These are phyloP conservation scores for Dysmachus trigonus DNA, from an alignment of 2,888 invertebrate genomes.

Conservation along the genomic window DNA sequence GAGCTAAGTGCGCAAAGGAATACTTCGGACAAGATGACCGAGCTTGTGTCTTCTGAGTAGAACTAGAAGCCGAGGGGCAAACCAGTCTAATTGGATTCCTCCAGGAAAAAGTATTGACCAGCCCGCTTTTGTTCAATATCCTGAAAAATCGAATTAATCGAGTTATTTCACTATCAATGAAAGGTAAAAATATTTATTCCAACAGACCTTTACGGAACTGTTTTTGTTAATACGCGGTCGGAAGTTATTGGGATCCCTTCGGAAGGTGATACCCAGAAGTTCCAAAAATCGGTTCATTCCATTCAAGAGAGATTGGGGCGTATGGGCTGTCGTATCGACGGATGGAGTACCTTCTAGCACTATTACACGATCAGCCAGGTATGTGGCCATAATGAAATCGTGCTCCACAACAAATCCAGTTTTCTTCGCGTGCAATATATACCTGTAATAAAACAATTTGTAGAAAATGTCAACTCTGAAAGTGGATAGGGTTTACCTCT, in stretches of 20 bases:
- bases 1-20: neutral
- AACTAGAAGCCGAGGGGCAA: neutral
- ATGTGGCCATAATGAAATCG: conserved; percentile 99
- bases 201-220: conserved; percentile 87
- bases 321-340: conserved; percentile 85
- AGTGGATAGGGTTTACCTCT: conserved; percentile 71
- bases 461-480: neutral
- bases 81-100: conserved; percentile 69
- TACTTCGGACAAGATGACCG: neutral
- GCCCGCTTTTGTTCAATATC: conserved; percentile 97
- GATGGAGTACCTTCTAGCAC: conserved; percentile 97
- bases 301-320: conserved; percentile 90
- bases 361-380: conserved; percentile 96
- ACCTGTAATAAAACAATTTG: conserved; percentile 67
- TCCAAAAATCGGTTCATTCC: conserved; percentile 99
- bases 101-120: conserved; percentile 99
- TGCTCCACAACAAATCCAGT: conserved; percentile 99
- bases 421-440: conserved; percentile 98
- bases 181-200: neutral
- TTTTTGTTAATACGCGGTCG: conserved; percentile 97
- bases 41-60: neutral
- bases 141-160: conserved; percentile 63
- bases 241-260: conserved; percentile 98
- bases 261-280: conserved; percentile 95
- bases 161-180: neutral